phyloP scores from a whole-genome alignment of 2,888 invertebrate genomes.

The Tetramorium bicarinatum region DNA sequence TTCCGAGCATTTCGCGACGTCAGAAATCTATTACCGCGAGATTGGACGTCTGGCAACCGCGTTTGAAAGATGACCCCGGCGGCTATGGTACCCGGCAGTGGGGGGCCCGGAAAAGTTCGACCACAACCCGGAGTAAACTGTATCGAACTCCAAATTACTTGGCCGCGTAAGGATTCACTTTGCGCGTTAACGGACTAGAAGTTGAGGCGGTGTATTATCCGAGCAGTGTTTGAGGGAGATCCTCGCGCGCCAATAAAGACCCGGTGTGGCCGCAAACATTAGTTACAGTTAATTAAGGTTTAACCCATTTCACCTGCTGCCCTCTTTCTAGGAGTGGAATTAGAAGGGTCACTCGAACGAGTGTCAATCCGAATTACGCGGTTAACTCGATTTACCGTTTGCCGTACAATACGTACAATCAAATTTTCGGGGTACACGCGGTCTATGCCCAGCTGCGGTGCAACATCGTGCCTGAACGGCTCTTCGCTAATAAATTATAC shows the following conservation, averaged over 20 bases:
- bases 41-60: constrained; percentile 19
- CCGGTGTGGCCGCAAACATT: not conserved
- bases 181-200: constrained; percentile 19
- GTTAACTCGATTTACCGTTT: not conserved
- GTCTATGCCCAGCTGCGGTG: not conserved
- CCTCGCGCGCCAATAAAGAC: constrained; percentile 25
- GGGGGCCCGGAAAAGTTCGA: constrained; percentile 35
- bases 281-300: constrained; percentile 44
- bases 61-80: constrained; percentile 30
- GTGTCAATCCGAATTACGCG: not conserved
- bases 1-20: constrained; percentile 12
- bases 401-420: constrained; percentile 11
- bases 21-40: constrained; percentile 20
- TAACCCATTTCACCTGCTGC: not conserved
- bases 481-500: constrained; percentile 23
- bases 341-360: not conserved
- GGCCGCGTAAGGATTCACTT: constrained; percentile 41
- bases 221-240: not conserved
- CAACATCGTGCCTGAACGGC: not conserved
- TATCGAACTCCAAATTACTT: constrained; percentile 50
- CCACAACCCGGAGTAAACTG: constrained; percentile 32
- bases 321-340: not conserved
- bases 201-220: constrained; percentile 27
- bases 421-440: not conserved
- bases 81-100: not conserved